phyloP scores from a whole-genome alignment of 2,797 vertebrate species.

The Toxotes lorentzi region DNA sequence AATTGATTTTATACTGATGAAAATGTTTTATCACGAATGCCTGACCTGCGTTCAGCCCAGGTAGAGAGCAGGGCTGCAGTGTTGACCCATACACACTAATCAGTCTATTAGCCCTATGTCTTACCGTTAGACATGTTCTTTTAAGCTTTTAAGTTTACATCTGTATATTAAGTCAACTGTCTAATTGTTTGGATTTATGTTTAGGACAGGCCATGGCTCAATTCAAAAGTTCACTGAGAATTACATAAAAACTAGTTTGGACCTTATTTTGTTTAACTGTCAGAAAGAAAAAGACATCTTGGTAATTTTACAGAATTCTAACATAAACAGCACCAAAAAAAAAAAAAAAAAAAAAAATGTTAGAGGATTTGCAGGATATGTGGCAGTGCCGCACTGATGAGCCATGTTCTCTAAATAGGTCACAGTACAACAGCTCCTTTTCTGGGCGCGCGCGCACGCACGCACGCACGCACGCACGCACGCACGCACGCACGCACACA shows the following conservation, averaged over 20 bases:
- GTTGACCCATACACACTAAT: too few relatives aligned
- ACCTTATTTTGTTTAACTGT: neutral
- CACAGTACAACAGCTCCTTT: constrained; percentile 23
- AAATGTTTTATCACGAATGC: neutral
- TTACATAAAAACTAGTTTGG: neutral
- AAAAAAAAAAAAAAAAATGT: neutral
- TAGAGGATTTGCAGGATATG: neutral
- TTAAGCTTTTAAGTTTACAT: neutral
- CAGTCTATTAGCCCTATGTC: too few relatives aligned
- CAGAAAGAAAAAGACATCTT: neutral
- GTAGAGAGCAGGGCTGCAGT: neutral
- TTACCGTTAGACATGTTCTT: neutral
- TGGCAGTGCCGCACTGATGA: constrained; percentile 7
- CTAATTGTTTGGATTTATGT: neutral
- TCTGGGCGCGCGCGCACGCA: neutral
- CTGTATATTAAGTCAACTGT: neutral
- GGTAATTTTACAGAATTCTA: neutral
- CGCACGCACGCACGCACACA: constrained; percentile 2
- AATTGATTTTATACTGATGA: neutral
- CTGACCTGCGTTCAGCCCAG: too few relatives aligned
- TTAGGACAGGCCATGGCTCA: neutral
- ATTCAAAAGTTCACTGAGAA: neutral
- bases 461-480: neutral
- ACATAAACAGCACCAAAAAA: too few relatives aligned
- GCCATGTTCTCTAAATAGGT: constrained; percentile 26